Evolutionary conservation across 2,888 invertebrate genomes (phyloP), one percentile per base, ranked within the genome.

Genomic region (Dexiosoma caninum): DNA sequence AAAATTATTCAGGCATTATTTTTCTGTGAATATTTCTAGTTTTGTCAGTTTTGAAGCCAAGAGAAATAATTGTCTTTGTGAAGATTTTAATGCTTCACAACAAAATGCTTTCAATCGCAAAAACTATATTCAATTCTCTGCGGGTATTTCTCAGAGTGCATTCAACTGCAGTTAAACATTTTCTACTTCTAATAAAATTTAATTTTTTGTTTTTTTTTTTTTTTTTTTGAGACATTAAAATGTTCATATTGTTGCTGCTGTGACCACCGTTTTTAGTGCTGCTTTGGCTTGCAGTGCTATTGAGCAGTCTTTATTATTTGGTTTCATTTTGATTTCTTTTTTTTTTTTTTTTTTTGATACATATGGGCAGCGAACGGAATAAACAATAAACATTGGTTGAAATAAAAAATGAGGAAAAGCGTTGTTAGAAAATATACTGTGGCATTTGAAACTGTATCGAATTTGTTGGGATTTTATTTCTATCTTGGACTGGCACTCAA

Each of bases 291-390:
- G 62, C 51, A 70, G 23, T 42, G 21, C 16, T 51, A 49, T 69
- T 72, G 49, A 53, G 51, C 6, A 32, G 51, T 21, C 6, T n/a
- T 27, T 27, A 27, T n/a, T n/a, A n/a, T n/a, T n/a, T n/a, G n/a
- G n/a, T n/a, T n/a, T n/a, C n/a, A n/a, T 27, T 27, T 27, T 5
- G 3, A 27, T 27, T 27, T 27, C 27, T 6, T 5, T 16, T 30
- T 81, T 82, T 77, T 46, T 2, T 30, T 81, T 70, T 79, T 71
- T 69, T 79, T 81, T 78, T 79, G 79, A 74, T 82, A 81, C 72
- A 81, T 82, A 83, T 79, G 81, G 75, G 76, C 60, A 49, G 60
- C 72, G 49, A 72, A 42, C 57, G 69, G 67, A 76, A 74, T 59
- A 74, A 72, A 60, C 64, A 70, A 70, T 77, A 81, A 82, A 71